Percentiles rank a stretch among this genome's conserved stretches.
Evolutionary conservation across 2,888 invertebrate genomes (phyloP).

Genomic region (Eupithecia pulchellata): DNA sequence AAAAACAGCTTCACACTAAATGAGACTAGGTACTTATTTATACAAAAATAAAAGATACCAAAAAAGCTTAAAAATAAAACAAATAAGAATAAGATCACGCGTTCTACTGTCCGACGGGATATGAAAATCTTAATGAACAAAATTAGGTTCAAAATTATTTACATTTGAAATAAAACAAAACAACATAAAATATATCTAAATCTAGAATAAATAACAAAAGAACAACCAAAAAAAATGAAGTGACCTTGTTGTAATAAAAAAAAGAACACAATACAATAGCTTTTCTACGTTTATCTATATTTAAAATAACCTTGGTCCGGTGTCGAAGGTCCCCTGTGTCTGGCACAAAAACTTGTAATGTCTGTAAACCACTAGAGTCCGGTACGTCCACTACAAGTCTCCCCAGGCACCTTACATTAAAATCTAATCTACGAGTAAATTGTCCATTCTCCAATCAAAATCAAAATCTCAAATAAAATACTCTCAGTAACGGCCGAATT

Average conservation of each 20-base stretch:
- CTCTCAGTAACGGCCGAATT: conserved; percentile 79
- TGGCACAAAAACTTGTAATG: conserved; percentile 58
- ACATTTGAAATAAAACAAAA: conserved; percentile 15
- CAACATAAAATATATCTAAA: conserved; percentile 25
- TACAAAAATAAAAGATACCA: not conserved
- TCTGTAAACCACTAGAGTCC: conserved; percentile 56
- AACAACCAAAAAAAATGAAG: conserved; percentile 20
- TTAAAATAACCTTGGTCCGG: conserved; percentile 67
- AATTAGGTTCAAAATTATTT: not conserved
- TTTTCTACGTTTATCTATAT: conserved; percentile 38
- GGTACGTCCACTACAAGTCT: conserved; percentile 47
- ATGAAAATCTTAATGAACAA: not conserved
- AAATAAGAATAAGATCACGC: not conserved
- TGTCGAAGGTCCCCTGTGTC: conserved; percentile 52
- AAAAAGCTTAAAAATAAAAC: not conserved
- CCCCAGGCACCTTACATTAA: conserved; percentile 66
- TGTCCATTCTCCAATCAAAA: conserved; percentile 70
- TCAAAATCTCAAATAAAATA: conserved; percentile 77
- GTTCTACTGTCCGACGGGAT: conserved; percentile 14
- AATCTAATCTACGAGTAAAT: conserved; percentile 69
- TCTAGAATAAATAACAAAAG: conserved; percentile 30
- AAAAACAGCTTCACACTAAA: conserved; percentile 37
- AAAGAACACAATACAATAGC: conserved; percentile 27
- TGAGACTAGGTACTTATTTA: conserved; percentile 28
- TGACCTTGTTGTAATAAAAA: conserved; percentile 20